A percentile compares a stretch with the other conserved stretches of the same genome.
Evolutionary conservation across 2,888 invertebrate genomes (phyloP).

Genomic region (Tetheella fluctuosa): DNA sequence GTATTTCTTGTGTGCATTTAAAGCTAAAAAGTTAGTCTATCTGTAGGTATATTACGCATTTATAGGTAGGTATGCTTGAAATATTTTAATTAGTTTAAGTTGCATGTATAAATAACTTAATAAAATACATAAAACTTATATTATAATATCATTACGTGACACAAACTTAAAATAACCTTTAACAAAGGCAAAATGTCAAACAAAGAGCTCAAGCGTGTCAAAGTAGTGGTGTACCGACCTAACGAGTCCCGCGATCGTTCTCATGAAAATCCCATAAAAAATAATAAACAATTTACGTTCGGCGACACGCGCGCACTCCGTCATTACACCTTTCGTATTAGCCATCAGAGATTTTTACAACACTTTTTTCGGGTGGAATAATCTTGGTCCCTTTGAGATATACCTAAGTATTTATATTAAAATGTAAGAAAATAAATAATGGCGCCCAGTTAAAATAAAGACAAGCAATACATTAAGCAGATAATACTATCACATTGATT

Average conservation of each 20-base stretch:
- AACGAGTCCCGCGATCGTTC: constrained; percentile 61
- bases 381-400: not conserved
- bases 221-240: constrained; percentile 32
- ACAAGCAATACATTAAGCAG: constrained; percentile 11
- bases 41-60: not conserved
- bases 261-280: constrained; percentile 79
- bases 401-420: not conserved
- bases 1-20: not conserved
- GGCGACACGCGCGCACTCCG: constrained; percentile 70
- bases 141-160: constrained; percentile 5
- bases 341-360: constrained; percentile 42
- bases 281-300: constrained; percentile 83
- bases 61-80: too few relatives aligned
- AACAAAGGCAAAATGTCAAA: constrained; percentile 15
- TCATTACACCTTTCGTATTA: constrained; percentile 64
- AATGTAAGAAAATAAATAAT: too few relatives aligned
- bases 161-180: constrained; percentile 6
- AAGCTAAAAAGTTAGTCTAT: not conserved
- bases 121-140: not conserved
- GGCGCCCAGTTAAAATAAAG: constrained; percentile 14
- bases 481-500: not conserved
- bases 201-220: constrained; percentile 17
- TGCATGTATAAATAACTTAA: not conserved
- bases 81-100: not conserved
- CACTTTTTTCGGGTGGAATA: not conserved